A percentile compares a stretch with the other conserved stretches of the same genome.
These are phyloP conservation scores for Euura saliciscinereae DNA, from an alignment of 1,140 invertebrate genomes.

Conservation along the genomic window DNA sequence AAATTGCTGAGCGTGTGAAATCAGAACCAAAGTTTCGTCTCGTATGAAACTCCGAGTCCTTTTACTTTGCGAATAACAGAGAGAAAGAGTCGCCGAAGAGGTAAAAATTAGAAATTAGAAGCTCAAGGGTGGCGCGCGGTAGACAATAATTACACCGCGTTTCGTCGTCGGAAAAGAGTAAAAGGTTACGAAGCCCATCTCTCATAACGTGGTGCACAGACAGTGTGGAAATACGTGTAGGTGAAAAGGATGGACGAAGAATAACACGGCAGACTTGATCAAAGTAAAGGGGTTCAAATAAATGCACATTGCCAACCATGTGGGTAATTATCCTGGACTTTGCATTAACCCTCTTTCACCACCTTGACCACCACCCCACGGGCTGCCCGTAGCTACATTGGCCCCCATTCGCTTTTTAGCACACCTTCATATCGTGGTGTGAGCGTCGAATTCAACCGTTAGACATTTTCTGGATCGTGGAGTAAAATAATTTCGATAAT, in stretches of 20 bases:
- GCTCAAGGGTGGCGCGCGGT: background rate
- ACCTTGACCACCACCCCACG: constrained; percentile 12
- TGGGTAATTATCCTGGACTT: constrained; percentile 60
- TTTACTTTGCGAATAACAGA: no score
- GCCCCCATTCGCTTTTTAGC: background rate
- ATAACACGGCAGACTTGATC: constrained; percentile 58
- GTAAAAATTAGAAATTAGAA: constrained; percentile 6
- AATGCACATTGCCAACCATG: constrained; percentile 55
- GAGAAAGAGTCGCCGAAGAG: background rate
- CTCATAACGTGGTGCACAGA: background rate
- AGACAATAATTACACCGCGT: constrained; percentile 1
- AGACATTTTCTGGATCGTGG: no score
- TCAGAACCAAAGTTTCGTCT: background rate
- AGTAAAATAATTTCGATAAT: constrained; percentile 57
- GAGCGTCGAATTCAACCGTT: no score
- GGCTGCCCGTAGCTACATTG: background rate
- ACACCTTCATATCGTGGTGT: constrained; percentile 1
- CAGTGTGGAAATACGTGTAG: constrained; percentile 18
- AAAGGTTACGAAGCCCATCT: background rate
- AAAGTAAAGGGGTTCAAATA: constrained; percentile 45
- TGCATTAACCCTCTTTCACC: constrained; percentile 51
- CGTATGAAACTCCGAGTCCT: no score
- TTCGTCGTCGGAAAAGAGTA: background rate
- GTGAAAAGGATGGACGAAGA: constrained; percentile 54
- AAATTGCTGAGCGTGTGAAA: background rate